A percentile compares a stretch with the other conserved stretches of the same genome.
Evolutionary conservation across 2,888 invertebrate genomes (phyloP).

Genomic region (Laspeyria flexula): DNA sequence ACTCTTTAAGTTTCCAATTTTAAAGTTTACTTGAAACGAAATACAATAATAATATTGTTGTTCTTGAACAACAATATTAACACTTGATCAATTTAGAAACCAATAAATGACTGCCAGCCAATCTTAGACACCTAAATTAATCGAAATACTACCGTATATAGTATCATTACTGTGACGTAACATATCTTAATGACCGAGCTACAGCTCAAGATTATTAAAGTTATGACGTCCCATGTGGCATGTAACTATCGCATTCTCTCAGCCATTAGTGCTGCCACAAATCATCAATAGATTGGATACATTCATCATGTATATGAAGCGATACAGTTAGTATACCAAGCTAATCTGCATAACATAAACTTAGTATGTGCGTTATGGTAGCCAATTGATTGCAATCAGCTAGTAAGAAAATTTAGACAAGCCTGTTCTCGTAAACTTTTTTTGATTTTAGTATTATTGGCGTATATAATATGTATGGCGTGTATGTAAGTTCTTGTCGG

Average conservation of each 20-base stretch:
- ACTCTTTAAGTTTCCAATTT: too few species aligned
- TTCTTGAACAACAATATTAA: too few species aligned
- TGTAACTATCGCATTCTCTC: constrained; percentile 46
- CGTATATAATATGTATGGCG: too few species aligned
- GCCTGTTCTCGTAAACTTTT: too few species aligned
- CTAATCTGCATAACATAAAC: background rate
- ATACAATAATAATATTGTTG: too few species aligned
- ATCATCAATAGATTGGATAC: constrained; percentile 63
- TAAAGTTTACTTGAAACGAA: too few species aligned
- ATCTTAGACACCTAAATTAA: too few species aligned
- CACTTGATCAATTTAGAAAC: too few species aligned
- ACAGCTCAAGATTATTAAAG: constrained; percentile 35
- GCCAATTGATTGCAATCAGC: background rate
- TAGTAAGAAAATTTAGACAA: too few species aligned
- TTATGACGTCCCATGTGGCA: constrained; percentile 42
- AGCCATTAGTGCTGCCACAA: constrained; percentile 63
- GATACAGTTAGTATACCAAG: constrained; percentile 19
- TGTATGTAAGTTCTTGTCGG: too few species aligned
- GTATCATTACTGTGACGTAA: constrained; percentile 24
- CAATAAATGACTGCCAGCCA: too few species aligned
- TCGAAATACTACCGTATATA: constrained; percentile 7
- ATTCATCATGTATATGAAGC: constrained; percentile 62
- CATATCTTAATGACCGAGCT: constrained; percentile 29
- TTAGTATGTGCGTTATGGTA: background rate
- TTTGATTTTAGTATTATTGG: too few species aligned